Evolutionary conservation across 2,888 invertebrate species (phyloP).

Genomic region (Alcis repandata): DNA sequence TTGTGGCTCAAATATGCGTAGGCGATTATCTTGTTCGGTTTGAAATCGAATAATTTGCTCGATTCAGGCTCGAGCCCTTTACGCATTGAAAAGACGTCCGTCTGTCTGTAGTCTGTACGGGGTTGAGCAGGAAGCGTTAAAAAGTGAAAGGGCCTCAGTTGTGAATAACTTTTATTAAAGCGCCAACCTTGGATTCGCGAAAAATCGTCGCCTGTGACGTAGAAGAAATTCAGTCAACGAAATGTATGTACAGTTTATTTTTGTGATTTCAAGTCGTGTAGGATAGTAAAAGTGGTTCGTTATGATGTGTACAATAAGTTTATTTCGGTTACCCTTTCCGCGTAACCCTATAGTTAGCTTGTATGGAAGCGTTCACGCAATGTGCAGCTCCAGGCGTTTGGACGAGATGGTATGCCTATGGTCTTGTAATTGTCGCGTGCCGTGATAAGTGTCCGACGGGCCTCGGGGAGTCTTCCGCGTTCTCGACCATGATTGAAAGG

Average conservation of each 20-base stretch:
- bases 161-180: too few relatives aligned
- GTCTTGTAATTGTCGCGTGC: slow-evolving; percentile 68
- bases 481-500: slow-evolving; percentile 40
- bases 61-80: not conserved
- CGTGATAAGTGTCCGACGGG: slow-evolving; percentile 44
- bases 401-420: slow-evolving; percentile 46
- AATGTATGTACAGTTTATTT: too few relatives aligned
- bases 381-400: slow-evolving; percentile 55
- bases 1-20: slow-evolving; percentile 52
- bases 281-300: too few relatives aligned
- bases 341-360: not conserved
- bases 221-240: too few relatives aligned
- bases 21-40: slow-evolving; percentile 51
- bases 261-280: too few relatives aligned
- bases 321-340: too few relatives aligned
- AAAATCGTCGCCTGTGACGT: too few relatives aligned
- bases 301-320: too few relatives aligned
- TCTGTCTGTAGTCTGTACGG: not conserved
- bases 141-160: too few relatives aligned
- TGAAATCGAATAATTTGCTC: slow-evolving; percentile 53
- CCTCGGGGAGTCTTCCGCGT: slow-evolving; percentile 49
- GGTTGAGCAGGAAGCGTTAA: too few relatives aligned
- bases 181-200: too few relatives aligned
- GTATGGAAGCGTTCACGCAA: slow-evolving; percentile 58
- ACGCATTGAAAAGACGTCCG: not conserved